Evolutionary conservation across 2,797 vertebrate species (phyloP).

Genomic region (Poeciliopsis presidionis): DNA sequence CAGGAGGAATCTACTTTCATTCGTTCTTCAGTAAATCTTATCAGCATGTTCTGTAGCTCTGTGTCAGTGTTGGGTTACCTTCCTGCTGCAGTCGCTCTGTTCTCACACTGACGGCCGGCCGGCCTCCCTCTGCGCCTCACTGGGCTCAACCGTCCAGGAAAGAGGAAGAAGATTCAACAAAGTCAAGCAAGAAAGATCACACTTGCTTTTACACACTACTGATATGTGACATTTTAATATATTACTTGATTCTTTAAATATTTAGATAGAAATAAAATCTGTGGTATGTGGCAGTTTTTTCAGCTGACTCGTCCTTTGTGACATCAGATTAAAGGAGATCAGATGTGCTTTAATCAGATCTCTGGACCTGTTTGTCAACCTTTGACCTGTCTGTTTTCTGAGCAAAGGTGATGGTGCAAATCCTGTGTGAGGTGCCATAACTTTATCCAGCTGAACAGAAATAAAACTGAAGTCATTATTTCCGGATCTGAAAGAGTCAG

Average conservation of each 20-base stretch:
- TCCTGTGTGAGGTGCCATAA: background rate
- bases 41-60: slow-evolving; percentile 1
- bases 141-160: slow-evolving; percentile 27
- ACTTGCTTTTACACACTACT: background rate
- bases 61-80: slow-evolving; percentile 56
- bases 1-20: slow-evolving; percentile 45
- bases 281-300: background rate
- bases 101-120: slow-evolving; percentile 21
- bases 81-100: slow-evolving; percentile 31
- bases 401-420: background rate
- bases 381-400: background rate
- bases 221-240: background rate
- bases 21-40: slow-evolving; percentile 31
- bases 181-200: slow-evolving; percentile 7
- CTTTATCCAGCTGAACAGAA: no score
- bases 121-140: no score
- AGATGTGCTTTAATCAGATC: background rate
- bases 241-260: background rate
- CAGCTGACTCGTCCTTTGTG: background rate
- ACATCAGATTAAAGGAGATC: no score
- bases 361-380: background rate
- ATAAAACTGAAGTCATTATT: background rate
- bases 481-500: no score
- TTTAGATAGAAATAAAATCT: background rate
- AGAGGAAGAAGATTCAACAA: slow-evolving; percentile 29